Evolutionary conservation across 2,797 vertebrate species (phyloP), one percentile per base, ranked within the genome.

Genomic region (Coregonus suidteri): DNA sequence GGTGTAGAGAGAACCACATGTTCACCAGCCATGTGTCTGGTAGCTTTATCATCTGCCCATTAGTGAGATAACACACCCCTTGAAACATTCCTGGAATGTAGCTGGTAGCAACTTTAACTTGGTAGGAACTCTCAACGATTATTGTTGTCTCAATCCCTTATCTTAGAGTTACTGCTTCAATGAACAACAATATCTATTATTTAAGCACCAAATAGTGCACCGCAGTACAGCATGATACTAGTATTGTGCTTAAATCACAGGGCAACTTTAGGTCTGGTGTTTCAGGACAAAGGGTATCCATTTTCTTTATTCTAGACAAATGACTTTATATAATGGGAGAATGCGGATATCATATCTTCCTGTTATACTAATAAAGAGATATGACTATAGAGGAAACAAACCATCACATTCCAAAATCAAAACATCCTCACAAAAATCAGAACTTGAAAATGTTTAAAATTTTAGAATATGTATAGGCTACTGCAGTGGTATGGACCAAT

Each of bases 1-100:
- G 34, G 31, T 75, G 41, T 64, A 73, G 62, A 73, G 67, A 69
- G 54, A 59, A 41, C 54, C 15, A 66, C 59, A 64, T 15, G n/a
- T 64, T 25, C 59, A 64, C 20, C 59, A 73, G 34, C 75, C 78
- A 53, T n/a, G 6, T 59, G 56, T 18, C n/a, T 59, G 7, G 56
- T 20, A 59, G n/a, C 56, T 59, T 59, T 59, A 59, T 59, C 56
- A 59, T 59, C 56, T 59, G 59, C 15, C n/a, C 1, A 64, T 25
- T 64, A 64, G 59, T 64, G 59, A 64, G n/a, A 13, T 25, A 25
- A 64, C 59, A 56, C 53, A 64, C 59, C 59, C 59, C 20, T 25
- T 13, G 11, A 25, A 64, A 11, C n/a, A 25, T 25, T 11, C 59
- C 20, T 64, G 59, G 59, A 14, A 54, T 18, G 16, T 54, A 54